phyloP scores from a whole-genome alignment of 2,113 vertebrate genomes.

The Casuarius casuarius region DNA sequence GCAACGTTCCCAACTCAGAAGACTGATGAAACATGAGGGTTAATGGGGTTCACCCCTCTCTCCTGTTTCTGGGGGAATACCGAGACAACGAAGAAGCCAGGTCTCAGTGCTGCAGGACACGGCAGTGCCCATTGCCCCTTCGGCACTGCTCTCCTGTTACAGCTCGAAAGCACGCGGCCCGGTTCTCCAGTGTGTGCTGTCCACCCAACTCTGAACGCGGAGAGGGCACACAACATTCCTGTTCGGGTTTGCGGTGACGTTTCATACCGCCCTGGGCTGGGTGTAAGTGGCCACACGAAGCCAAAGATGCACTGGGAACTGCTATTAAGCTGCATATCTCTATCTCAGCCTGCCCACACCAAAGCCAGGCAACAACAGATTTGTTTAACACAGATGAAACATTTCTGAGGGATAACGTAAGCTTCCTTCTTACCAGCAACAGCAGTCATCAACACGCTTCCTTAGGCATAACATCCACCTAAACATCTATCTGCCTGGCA shows the following conservation, averaged over 20 bases:
- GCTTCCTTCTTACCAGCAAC: not conserved
- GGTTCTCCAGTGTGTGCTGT: accelerated
- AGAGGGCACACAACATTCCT: accelerated
- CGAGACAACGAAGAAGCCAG: not conserved
- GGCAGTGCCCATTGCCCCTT: not conserved
- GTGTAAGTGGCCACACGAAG: not conserved
- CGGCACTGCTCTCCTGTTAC: accelerated
- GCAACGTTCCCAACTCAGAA: not conserved
- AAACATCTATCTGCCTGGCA: accelerated
- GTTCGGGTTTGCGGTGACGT: accelerated
- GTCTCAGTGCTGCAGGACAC: accelerated
- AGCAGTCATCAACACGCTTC: not conserved
- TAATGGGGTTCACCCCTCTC: not conserved
- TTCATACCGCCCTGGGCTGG: accelerated
- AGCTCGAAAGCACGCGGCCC: accelerated
- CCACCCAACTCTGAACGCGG: accelerated
- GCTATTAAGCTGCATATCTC: not conserved
- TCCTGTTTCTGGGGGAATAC: not conserved
- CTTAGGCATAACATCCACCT: not conserved
- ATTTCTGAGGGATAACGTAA: not conserved
- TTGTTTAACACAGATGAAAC: not conserved
- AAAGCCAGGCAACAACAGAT: not conserved
- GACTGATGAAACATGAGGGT: not conserved
- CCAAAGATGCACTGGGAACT: not conserved
- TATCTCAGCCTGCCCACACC: not conserved